These are phyloP conservation scores for Eucidaris tribuloides DNA, from an alignment of 35 echinoderm and acorn worm genomes.

Conservation along the genomic window DNA sequence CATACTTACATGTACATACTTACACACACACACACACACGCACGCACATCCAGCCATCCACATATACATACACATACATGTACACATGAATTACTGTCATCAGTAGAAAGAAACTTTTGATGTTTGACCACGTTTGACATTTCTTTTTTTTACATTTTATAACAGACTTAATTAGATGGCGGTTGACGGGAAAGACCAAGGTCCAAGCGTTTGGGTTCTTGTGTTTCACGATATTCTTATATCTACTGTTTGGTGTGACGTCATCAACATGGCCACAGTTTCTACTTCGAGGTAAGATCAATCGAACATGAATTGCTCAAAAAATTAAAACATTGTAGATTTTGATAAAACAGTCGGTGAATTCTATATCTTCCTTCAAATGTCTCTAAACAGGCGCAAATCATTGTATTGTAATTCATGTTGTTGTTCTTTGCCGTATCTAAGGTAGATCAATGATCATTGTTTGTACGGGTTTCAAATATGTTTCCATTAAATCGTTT, in stretches of 20 bases:
- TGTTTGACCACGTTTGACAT: no score
- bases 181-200: constrained; percentile 1
- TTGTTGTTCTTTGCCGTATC: not conserved
- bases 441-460: no score
- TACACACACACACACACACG: no score
- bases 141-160: not conserved
- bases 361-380: not conserved
- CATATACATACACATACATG: no score
- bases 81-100: no score
- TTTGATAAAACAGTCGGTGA: not conserved
- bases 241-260: not conserved
- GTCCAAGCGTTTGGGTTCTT: not conserved
- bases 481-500: no score
- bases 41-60: no score
- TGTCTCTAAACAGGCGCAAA: not conserved
- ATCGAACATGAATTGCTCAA: not conserved
- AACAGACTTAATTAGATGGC: not conserved
- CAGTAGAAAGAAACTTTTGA: no score
- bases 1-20: no score
- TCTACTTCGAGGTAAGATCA: not conserved
- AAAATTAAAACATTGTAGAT: not conserved
- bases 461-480: no score
- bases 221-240: not conserved
- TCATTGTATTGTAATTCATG: not conserved
- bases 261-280: not conserved